A percentile compares a stretch with the other conserved stretches of the same genome.
These are phyloP conservation scores for Phrynocephalus guinanensis DNA, from an alignment of 2,797 vertebrate species.

Conservation along the genomic window DNA sequence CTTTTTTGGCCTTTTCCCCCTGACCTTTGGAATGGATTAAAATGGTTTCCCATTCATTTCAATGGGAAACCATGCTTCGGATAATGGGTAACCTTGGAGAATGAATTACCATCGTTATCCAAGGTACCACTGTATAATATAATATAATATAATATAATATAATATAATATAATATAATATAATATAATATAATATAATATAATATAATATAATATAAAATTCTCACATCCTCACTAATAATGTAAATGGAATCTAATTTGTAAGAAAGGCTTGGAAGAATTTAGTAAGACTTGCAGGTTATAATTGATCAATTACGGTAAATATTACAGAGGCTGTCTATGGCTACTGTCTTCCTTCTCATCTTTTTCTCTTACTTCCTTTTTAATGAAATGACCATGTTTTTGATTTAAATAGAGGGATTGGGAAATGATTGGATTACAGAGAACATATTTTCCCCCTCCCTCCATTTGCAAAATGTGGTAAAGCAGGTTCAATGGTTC, in stretches of 20 bases:
- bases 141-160: too few species aligned
- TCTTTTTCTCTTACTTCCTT: slow-evolving; percentile 34
- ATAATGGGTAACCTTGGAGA: too few species aligned
- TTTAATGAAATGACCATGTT: slow-evolving; percentile 45
- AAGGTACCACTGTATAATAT: too few species aligned
- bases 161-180: too few species aligned
- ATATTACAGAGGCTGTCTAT: slow-evolving; percentile 38
- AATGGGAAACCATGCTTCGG: too few species aligned
- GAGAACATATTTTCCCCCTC: slow-evolving; percentile 46
- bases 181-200: too few species aligned
- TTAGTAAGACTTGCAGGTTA: slow-evolving; percentile 39
- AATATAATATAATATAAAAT: neutral
- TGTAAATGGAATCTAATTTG: neutral
- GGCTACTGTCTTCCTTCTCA: slow-evolving; percentile 49
- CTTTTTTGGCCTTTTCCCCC: too few species aligned
- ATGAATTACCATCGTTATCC: too few species aligned
- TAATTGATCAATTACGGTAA: slow-evolving; percentile 48
- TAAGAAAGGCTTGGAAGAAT: slow-evolving; percentile 6
- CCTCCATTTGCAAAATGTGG: slow-evolving; percentile 44
- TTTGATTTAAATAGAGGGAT: slow-evolving; percentile 61
- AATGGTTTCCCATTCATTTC: too few species aligned
- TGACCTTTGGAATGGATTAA: too few species aligned
- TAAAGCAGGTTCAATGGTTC: slow-evolving; percentile 57
- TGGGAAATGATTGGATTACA: slow-evolving; percentile 63
- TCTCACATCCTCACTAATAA: neutral